Conservation (phyloP, 92 coral and sea anemone genomes). For the Actinernus sp. region DNA sequence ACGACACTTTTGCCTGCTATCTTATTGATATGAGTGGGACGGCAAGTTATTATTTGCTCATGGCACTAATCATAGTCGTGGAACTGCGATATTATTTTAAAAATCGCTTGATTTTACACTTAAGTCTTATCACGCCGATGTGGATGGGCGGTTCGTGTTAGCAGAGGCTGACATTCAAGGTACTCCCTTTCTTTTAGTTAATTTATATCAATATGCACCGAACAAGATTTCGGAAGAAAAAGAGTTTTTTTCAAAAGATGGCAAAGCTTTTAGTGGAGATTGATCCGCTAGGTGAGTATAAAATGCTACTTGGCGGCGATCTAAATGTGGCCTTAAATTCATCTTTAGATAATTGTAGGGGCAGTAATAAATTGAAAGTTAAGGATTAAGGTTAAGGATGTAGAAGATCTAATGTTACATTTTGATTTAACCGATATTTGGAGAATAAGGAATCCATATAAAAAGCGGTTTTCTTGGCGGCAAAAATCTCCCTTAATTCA, state of each 20-base stretch:
- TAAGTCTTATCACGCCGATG: constrained; percentile 10
- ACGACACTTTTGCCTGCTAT: too few species aligned
- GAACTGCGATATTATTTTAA: constrained; percentile 12
- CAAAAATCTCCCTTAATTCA: constrained; percentile 45
- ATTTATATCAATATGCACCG: constrained; percentile 42
- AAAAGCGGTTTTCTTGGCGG: constrained; percentile 50
- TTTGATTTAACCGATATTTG: constrained; percentile 44
- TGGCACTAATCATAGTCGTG: constrained; percentile 43
- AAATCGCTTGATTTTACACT: constrained; percentile 25
- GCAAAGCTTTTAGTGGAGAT: too few species aligned
- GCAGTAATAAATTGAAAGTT: constrained; percentile 19
- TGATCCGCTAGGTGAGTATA: too few species aligned
- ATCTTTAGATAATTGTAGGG: constrained; percentile 37
- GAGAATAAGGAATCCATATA: constrained; percentile 32
- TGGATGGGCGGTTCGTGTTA: constrained; percentile 38
- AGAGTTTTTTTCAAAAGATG: too few species aligned
- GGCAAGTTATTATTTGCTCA: constrained; percentile 53
- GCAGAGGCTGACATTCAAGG: constrained; percentile 30
- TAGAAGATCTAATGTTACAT: constrained; percentile 22
- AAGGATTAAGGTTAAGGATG: constrained; percentile 2
- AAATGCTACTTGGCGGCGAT: too few species aligned
- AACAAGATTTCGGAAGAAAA: too few species aligned
- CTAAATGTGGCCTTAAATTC: constrained; percentile 24
- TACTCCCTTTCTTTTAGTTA: constrained; percentile 26
- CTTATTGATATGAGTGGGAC: constrained; percentile 46